phyloP scores from a whole-genome alignment of 2,797 vertebrate species.

The Neopelma chrysocephalum region DNA sequence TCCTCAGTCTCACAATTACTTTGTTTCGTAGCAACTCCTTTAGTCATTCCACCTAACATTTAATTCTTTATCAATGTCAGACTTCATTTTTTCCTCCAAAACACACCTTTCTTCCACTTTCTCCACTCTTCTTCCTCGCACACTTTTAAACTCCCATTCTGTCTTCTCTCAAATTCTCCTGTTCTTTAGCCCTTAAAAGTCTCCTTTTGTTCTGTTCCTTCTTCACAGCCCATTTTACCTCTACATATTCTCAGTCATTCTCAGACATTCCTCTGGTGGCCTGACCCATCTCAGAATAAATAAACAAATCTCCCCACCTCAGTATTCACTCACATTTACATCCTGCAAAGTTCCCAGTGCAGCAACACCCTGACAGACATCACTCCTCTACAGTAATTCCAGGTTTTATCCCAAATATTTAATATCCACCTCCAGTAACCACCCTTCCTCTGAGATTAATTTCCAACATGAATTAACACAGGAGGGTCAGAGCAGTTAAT shows the following conservation, averaged over 20 bases:
- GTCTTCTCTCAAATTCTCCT: not conserved
- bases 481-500: not conserved
- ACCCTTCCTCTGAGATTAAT: not conserved
- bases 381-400: not conserved
- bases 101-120: not conserved
- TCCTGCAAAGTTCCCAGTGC: not conserved
- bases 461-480: not conserved
- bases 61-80: not conserved
- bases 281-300: not conserved
- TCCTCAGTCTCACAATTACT: not conserved
- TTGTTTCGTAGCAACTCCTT: not conserved
- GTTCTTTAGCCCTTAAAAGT: not conserved
- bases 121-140: not conserved
- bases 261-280: not conserved
- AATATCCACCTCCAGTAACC: not conserved
- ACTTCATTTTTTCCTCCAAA: not conserved
- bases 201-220: not conserved
- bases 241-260: not conserved
- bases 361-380: not conserved
- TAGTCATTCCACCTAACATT: not conserved
- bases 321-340: not conserved
- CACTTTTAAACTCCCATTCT: not conserved
- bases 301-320: not conserved
- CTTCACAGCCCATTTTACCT: not conserved
- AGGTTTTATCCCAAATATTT: not conserved